Evolutionary conservation across 2,113 vertebrate species (phyloP), one percentile per base, ranked within the genome.

Genomic region (Actenoides hombroni): DNA sequence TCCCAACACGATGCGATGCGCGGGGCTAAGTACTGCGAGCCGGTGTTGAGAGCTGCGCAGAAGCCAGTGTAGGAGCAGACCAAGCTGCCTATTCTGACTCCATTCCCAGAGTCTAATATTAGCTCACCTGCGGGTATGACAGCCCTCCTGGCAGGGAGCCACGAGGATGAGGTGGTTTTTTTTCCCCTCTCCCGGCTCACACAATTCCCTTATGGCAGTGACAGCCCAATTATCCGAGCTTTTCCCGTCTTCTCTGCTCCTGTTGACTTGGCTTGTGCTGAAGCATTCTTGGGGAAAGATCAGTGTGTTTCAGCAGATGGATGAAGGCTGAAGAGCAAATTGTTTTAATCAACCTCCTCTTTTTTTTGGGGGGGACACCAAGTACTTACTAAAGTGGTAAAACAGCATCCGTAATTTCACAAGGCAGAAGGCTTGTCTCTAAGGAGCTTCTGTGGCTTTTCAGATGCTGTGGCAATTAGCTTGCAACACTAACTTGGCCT

Each of bases 241-340:
- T 86, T 94, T 49, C 78, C 88, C 35, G 3, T 75, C 64, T 31
- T 61, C 63, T 67, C 54, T 61, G 37, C 88, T 93, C 79, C 69
- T 6, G 9, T 61, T 84, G 81, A 29, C 83, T 80, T 73, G 92
- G 88, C 83, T 85, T 39, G 33, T 81, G 86, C 83, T n/a, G 23
- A 40, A 90, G 28, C 0, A 0, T 88, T 94, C 68, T 37, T 54
- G 28, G 76, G 51, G 68, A 67, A 67, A 28, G 80, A 67, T 86
- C 88, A 74, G 79, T 33, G 37, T 88, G 79, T 31, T 92, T 90
- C 14, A 74, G 91, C 91, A 94, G 95, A 92, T 84, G 94, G 92
- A 83, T 4, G 1, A 81, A 86, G 71, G 76, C 86, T 94, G 92
- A 81, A 92, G 73, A 93, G 83, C 64, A 94, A 95, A 91, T 91